phyloP scores from a whole-genome alignment of 1,140 invertebrate genomes.

The Paralvinella palmiformis region DNA sequence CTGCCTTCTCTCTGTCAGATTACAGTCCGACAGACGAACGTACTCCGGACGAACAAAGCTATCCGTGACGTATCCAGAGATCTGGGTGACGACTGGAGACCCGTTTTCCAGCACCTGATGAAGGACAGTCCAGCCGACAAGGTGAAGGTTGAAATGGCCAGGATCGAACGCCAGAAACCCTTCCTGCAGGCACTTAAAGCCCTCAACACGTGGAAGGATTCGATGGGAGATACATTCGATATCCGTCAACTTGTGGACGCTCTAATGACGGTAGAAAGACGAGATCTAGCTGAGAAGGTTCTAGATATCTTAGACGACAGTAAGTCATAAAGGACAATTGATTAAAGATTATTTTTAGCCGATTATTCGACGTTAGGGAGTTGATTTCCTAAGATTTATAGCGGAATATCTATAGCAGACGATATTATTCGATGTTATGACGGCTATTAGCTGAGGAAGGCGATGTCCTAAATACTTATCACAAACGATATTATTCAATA shows the following conservation, averaged over 20 bases:
- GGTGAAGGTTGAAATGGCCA: conserved; percentile 4
- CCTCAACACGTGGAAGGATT: conserved; percentile 14
- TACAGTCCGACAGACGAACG: conserved; percentile 1
- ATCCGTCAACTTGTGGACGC: conserved; percentile 12
- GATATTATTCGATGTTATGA: too few relatives aligned
- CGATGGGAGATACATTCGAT: conserved; percentile 10
- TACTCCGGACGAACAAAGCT: conserved; percentile 17
- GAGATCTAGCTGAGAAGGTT: conserved; percentile 15
- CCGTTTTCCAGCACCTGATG: conserved; percentile 15
- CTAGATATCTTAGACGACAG: too few relatives aligned
- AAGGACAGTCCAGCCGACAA: conserved; percentile 7
- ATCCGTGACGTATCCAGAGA: conserved; percentile 16
- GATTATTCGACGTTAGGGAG: too few relatives aligned
- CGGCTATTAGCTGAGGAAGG: too few relatives aligned
- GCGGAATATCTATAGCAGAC: too few relatives aligned
- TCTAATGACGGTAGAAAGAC: background rate
- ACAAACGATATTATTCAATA: too few relatives aligned
- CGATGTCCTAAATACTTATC: too few relatives aligned
- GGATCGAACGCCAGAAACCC: conserved; percentile 10
- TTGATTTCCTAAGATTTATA: too few relatives aligned
- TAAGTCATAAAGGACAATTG: too few relatives aligned
- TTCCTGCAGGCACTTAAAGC: conserved; percentile 20
- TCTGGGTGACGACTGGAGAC: conserved; percentile 17
- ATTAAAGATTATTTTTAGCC: too few relatives aligned
- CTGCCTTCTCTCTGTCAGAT: background rate